A percentile compares a stretch with the other conserved stretches of the same genome.
These are phyloP conservation scores for Chaetodon auriga DNA, from an alignment of 2,113 vertebrate genomes.

Conservation along the genomic window DNA sequence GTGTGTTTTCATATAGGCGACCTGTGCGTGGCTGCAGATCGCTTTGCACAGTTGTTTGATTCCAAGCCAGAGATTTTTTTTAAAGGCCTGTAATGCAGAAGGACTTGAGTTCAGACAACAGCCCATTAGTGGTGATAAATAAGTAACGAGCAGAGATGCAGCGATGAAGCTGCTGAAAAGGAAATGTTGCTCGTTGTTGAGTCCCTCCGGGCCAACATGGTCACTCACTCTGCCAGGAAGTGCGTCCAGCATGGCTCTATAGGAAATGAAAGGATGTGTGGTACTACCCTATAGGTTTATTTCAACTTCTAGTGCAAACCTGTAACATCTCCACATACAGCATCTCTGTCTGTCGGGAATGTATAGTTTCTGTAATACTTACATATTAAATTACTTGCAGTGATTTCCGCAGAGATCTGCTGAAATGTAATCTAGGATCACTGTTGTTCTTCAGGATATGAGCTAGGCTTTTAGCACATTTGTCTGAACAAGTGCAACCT, in stretches of 20 bases:
- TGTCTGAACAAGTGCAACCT: background rate
- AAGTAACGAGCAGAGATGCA: conserved; percentile 72
- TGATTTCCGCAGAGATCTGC: background rate
- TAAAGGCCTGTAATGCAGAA: conserved; percentile 49
- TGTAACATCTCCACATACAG: background rate
- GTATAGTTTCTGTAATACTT: background rate
- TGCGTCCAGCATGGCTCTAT: background rate
- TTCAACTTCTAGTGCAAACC: background rate
- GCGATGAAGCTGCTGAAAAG: conserved; percentile 42
- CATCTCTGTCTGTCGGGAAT: background rate
- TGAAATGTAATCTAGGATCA: background rate
- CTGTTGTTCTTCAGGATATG: background rate
- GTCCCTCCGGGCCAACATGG: conserved; percentile 14
- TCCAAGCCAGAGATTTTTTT: conserved; percentile 1
- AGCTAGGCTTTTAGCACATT: no score
- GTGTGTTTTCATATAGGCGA: background rate
- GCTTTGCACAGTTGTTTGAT: background rate
- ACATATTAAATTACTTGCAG: background rate
- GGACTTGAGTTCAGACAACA: conserved; percentile 58
- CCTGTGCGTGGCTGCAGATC: background rate
- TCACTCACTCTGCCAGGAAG: conserved; percentile 10
- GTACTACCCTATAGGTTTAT: background rate
- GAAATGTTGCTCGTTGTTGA: conserved; percentile 40
- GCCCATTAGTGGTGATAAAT: conserved; percentile 79
- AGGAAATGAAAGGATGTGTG: background rate